Base-by-base conservation (phyloP, 2,888 invertebrate genomes). In the Germaria angustata region DNA sequence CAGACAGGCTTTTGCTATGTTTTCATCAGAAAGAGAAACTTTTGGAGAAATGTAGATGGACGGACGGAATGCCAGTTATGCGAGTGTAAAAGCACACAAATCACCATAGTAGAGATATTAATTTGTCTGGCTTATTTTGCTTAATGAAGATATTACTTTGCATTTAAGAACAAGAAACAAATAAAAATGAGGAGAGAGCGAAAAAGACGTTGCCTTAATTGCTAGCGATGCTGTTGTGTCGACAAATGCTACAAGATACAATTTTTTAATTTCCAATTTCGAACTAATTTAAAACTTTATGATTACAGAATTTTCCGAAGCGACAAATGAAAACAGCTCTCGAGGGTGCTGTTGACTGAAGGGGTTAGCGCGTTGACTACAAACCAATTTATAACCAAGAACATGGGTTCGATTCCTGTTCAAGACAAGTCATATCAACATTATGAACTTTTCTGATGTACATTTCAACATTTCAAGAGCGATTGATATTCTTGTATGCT, bases 111-210 rank as follows among this genome's bases (percentile, higher is more conserved):
- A 59, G 36, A 77, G 39, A 59, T 57, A 79, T 77, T 41, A 59
- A 66, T 72, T 79, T 79, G 72, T 66, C 66, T 66, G 79, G 49
- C 53, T 66, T 59, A 61, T 28, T 65, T 57, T 63, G 20, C 49
- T 68, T 79, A 73, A 73, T 80, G 44, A 80, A 80, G 66, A 80
- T 80, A 72, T 78, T 78, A 71, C 46, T 71, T 63, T 63, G 68
- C 63, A 77, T 69, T 69, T 34, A 34, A 44, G 73, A 15, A 57
- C 4, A 20, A 20, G 22, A 0, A 22, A 39, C 1, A 53, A 53
- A 15, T 15, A 28, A 17, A 17, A 24, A 34, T 6, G n/a, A 28
- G 28, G 4, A 32, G 13, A 39, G 15, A 61, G 41, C 24, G 13
- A 22, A n/a, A 65, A 61, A 63, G 15, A 63, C 34, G 17, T 17